phyloP scores from a whole-genome alignment of 2,113 vertebrate genomes.

The Solenodon paradoxus region DNA sequence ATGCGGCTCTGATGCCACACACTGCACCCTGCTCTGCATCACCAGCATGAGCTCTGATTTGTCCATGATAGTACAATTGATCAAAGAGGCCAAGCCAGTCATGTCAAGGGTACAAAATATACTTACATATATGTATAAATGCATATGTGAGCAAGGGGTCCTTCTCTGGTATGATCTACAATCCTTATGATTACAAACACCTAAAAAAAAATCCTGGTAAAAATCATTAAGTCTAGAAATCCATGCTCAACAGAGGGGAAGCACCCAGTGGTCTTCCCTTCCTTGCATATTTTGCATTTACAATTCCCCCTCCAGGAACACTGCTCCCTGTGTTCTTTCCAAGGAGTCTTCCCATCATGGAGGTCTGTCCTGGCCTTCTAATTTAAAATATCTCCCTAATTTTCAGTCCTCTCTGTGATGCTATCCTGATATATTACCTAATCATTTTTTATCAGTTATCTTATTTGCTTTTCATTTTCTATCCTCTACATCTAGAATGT shows the following conservation, averaged over 20 bases:
- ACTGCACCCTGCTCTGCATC: background rate
- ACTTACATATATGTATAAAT: no score
- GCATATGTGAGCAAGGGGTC: background rate
- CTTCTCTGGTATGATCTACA: background rate
- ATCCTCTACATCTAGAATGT: background rate
- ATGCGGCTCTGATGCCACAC: no score
- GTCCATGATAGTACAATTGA: background rate
- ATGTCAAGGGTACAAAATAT: no score
- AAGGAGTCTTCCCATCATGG: background rate
- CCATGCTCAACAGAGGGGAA: background rate
- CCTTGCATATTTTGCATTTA: background rate
- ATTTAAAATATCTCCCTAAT: background rate
- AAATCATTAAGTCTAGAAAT: background rate
- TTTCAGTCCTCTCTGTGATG: background rate
- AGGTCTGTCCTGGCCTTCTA: background rate
- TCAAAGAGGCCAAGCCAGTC: background rate
- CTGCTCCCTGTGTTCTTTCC: background rate
- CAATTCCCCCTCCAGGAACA: background rate
- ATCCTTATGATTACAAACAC: background rate
- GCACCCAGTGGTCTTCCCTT: rapidly evolving
- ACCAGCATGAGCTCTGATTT: background rate
- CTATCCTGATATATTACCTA: background rate
- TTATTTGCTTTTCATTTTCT: background rate
- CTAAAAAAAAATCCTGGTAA: background rate
- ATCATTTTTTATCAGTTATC: background rate